These are phyloP conservation scores for Idaea biselata DNA, from an alignment of 2,888 invertebrate species.

Conservation along the genomic window DNA sequence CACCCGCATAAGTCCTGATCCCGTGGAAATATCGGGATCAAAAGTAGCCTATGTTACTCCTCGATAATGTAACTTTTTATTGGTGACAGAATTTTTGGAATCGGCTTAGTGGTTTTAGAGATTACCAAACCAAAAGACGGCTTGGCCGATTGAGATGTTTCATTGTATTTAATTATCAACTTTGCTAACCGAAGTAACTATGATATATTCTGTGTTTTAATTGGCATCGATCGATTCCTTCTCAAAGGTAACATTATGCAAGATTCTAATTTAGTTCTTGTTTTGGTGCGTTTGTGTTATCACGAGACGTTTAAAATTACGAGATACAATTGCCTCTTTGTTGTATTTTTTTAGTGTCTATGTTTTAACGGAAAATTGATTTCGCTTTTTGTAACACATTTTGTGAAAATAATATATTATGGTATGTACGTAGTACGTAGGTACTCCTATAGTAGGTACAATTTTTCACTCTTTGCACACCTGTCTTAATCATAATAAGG, in stretches of 20 bases:
- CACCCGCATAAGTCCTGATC: too few relatives aligned
- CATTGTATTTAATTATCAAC: not conserved
- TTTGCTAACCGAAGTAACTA: not conserved
- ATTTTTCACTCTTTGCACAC: too few relatives aligned
- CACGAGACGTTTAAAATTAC: not conserved
- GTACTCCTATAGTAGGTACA: too few relatives aligned
- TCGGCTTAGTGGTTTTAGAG: too few relatives aligned
- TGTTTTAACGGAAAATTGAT: not conserved
- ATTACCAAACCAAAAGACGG: too few relatives aligned
- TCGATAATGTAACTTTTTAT: too few relatives aligned
- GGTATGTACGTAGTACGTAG: not conserved
- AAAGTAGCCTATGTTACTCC: too few relatives aligned
- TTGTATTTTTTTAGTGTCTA: not conserved
- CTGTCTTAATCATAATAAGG: too few relatives aligned
- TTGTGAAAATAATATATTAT: not conserved
- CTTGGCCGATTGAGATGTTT: not conserved
- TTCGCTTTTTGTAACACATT: not conserved
- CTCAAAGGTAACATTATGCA: constrained; percentile 1
- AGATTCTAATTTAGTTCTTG: constrained; percentile 8
- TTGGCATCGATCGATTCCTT: not conserved
- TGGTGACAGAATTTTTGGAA: too few relatives aligned
- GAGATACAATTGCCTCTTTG: not conserved
- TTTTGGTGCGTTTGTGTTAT: not conserved
- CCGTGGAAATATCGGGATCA: too few relatives aligned
- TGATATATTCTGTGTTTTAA: not conserved